Base-by-base conservation (phyloP, 37 sponge, comb jelly and placozoan genomes). In the Petrosia ficiformis region DNA sequence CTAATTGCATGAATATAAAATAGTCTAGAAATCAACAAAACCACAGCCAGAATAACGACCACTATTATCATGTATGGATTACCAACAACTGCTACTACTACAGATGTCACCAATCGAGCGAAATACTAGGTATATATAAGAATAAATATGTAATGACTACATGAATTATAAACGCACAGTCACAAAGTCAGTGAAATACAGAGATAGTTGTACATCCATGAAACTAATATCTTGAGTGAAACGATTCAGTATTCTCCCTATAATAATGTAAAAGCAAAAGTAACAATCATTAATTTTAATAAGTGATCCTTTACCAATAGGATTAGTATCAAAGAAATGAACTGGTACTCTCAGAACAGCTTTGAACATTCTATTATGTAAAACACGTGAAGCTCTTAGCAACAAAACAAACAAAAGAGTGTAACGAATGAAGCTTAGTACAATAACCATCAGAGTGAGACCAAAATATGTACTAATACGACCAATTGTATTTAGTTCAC, bases 381-480 rank as follows among this genome's bases (percentile, higher is more conserved):
- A 35, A 4, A 30, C 36, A 26, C 26, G 1, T 74, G 79, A 39
- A 38, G 79, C 32, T 37, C 16, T 4, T 11, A 78, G 40, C 3
- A 78, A 37, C 14, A 48, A n/a, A n/a, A n/a, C n/a, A n/a, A n/a
- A n/a, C n/a, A n/a, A n/a, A n/a, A n/a, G n/a, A n/a, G n/a, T n/a
- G n/a, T n/a, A n/a, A n/a, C n/a, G n/a, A n/a, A n/a, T n/a, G n/a
- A n/a, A n/a, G n/a, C n/a, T n/a, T n/a, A n/a, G n/a, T n/a, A n/a
- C n/a, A n/a, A n/a, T n/a, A n/a, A n/a, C n/a, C n/a, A n/a, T n/a
- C n/a, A n/a, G n/a, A n/a, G n/a, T n/a, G n/a, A 81, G 28, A 26
- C 77, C 83, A 58, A 38, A 59, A 59, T 82, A 93, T 1, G 82
- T 68, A 0, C 71, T 70, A 38, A 86, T 42, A 42, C 81, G 80